A percentile compares a stretch with the other conserved stretches of the same genome.
Conservation (phyloP, 2,113 vertebrate genomes). For the rat (Rattus norvegicus) region DNA sequence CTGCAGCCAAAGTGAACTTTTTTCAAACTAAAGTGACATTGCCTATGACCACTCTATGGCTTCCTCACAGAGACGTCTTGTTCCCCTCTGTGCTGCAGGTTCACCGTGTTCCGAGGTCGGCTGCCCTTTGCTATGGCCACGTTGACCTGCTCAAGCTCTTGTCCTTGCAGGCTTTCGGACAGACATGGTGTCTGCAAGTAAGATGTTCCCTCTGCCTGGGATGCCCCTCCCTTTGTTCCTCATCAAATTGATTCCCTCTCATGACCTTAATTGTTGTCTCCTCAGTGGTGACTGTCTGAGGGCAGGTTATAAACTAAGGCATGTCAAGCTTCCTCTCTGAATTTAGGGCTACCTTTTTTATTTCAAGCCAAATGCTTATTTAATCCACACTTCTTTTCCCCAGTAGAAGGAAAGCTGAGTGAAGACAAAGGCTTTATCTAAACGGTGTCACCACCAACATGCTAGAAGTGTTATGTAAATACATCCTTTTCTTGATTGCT, state of each 20-base stretch:
- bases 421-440: background rate
- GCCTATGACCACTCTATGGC: background rate
- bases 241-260: background rate
- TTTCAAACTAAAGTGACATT: background rate
- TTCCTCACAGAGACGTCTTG: background rate
- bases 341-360: background rate
- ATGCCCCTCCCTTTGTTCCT: background rate
- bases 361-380: background rate
- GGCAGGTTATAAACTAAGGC: background rate
- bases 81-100: background rate
- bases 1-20: background rate
- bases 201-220: background rate
- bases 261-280: background rate
- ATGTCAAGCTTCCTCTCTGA: background rate
- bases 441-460: background rate
- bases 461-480: background rate
- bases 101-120: fast-evolving
- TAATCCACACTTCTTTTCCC: background rate
- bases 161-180: background rate
- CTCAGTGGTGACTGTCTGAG: background rate
- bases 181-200: background rate
- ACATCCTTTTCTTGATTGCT: background rate
- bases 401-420: background rate
- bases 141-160: background rate
- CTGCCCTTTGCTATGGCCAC: fast-evolving